Base-by-base conservation (phyloP, 2,113 vertebrate species). In the Prochilodus magdalenae region DNA sequence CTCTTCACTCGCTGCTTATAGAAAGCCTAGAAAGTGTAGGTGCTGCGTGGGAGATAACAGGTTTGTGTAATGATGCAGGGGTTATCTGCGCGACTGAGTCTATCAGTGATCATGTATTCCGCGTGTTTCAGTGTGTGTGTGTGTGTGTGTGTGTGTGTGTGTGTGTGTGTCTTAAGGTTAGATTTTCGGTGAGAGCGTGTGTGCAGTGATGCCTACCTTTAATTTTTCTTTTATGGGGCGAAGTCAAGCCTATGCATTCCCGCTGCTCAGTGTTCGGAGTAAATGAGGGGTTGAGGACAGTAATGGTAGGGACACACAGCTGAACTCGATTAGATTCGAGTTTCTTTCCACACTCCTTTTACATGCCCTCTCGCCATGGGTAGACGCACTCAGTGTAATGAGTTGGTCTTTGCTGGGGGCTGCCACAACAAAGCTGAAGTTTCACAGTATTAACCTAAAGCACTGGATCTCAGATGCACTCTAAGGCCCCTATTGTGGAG, bases 11-110 rank as follows among this genome's bases (percentile, higher is more conserved):
- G 22, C n/a, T 63, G 24, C 7, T 24, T 74, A 82, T 51, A 29
- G 76, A 73, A 65, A 76, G 59, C 55, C 33, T 66, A 55, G 73
- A 83, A 75, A 79, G 29, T 66, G 51, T 63, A 69, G 57, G 74
- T 53, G 83, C 53, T 27, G 73, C 47, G 73, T 76, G 53, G 73
- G 81, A 83, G 77, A 82, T 72, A 81, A 86, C 80, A 74, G 77
- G 49, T 83, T 80, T 86, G 85, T 80, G 81, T 83, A 86, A 86
- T 83, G 85, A 81, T 81, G 78, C 85, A 60, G 59, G 75, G 53
- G 27, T 75, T 80, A 67, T 73, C 73, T 55, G 51, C 40, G 59
- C 53, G 36, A 74, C 73, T 65, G 80, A 79, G 81, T 73, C 60
- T 79, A 30, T 63, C 62, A 63, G 29, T 33, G 80, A 84, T 69